phyloP scores from a whole-genome alignment of 2,797 vertebrate genomes.

The Gastrophryne carolinensis region DNA sequence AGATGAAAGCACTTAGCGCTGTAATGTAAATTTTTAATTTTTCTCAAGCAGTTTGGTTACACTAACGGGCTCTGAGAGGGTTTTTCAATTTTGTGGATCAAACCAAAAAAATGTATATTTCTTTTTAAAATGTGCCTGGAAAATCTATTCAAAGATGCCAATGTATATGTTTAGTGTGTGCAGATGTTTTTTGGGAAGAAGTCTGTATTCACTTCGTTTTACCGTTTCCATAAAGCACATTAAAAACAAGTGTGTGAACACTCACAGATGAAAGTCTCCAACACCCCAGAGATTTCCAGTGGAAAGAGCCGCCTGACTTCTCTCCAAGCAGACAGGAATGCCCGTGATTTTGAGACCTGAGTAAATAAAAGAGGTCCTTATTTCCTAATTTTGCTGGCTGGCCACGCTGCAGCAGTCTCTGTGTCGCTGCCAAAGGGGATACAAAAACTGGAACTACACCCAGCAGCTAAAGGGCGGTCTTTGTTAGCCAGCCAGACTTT shows the following conservation, averaged over 20 bases:
- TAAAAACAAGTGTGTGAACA: conserved; percentile 95
- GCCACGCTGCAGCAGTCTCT: conserved; percentile 90
- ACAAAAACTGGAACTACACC: conserved; percentile 95
- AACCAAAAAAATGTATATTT: conserved; percentile 11
- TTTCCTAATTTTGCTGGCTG: conserved; percentile 95
- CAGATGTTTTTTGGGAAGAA: conserved; percentile 68
- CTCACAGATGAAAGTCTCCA: conserved; percentile 83
- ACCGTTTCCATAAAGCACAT: conserved; percentile 81
- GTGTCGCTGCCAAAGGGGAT: conserved; percentile 97
- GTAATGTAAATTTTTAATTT: conserved; percentile 72
- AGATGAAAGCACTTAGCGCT: conserved; percentile 66
- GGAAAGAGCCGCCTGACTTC: conserved; percentile 80
- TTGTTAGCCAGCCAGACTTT: conserved; percentile 98
- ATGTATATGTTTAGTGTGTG: conserved; percentile 68
- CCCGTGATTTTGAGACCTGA: conserved; percentile 95
- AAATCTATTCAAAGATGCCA: conserved; percentile 74
- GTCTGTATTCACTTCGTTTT: conserved; percentile 70
- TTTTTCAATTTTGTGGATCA: background rate
- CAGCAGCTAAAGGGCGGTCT: conserved; percentile 98
- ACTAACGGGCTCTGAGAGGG: conserved; percentile 56
- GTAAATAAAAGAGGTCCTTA: conserved; percentile 98
- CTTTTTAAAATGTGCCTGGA: conserved; percentile 46
- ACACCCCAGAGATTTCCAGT: conserved; percentile 74
- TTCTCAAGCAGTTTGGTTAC: conserved; percentile 65
- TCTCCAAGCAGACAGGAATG: conserved; percentile 96